Evolutionary conservation across 2,113 vertebrate species (phyloP), one percentile per base, ranked within the genome.

Genomic region (Pipa parva): DNA sequence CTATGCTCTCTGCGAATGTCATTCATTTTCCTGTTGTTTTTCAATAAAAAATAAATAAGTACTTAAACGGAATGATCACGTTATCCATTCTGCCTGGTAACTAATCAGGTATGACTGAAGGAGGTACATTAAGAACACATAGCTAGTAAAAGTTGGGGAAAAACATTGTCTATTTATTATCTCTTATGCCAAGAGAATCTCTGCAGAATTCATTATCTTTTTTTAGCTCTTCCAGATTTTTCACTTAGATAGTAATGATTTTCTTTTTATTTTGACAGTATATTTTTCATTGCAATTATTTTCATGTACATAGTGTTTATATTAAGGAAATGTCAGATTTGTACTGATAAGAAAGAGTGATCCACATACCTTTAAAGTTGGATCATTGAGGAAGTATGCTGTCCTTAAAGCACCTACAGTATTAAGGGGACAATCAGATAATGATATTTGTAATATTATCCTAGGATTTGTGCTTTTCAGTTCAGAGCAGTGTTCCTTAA

Each of bases 151-250:
- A 37, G 27, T 36, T n/a, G 18, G 42, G 25, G 22, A 8, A 67
- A 33, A 59, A 49, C 46, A 54, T n/a, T 20, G 31, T 56, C 17
- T 27, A 50, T 58, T 21, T 20, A 27, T 59, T 51, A 50, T 22
- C n/a, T 59, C 25, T 9, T 26, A 42, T 68, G 65, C 57, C 56
- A 69, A 69, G 64, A 69, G 26, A 60, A 31, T 18, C 48, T 69
- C 65, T 69, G 65, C 18, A 52, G 52, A 69, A 69, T 69, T 54
- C 65, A 69, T 69, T 69, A 60, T 60, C 46, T 60, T 31, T 42
- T 69, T 69, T 69, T n/a, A n/a, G 50, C 46, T 60, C n/a, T 42
- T 37, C 20, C 31, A 59, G n/a, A 60, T 28, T 69, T 60, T 25
- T 52, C 46, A 60, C 65, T 69, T 59, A 28, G 18, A n/a, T 52